Evolutionary conservation across 2,888 invertebrate species (phyloP), one percentile per base, ranked within the genome.

Genomic region (Rotaria socialis): DNA sequence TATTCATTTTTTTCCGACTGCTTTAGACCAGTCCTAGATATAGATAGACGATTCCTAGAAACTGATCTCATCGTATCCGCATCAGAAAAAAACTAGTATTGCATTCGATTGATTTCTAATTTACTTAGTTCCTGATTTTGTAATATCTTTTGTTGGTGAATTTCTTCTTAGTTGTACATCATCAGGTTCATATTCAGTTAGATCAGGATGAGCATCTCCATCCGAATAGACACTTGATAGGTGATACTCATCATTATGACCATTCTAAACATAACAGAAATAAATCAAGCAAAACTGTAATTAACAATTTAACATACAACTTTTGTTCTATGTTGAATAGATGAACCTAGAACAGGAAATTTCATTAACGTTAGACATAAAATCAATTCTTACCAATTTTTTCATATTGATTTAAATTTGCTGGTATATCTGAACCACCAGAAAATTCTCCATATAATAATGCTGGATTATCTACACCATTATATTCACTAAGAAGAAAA

Each of bases 381-480:
- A 67, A 67, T 41, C 3, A 7, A 55, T 24, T 80, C 2, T 47
- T 80, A 80, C 80, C 80, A 2, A 80, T 80, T 24, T 80, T 43
- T 80, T 80, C 80, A 47, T 80, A 80, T 80, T 43, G 80, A 24
- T 43, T 43, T 2, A 19, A 19, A 47, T 47, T 43, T n/a, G n/a
- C n/a, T 80, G 80, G 80, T n/a, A 24, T 47, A 10, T 47, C 47
- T 24, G 80, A 80, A 47, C 47, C 47, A 3, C 24, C n/a, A 14
- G 80, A 80, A 47, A 43, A 47, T 43, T 80, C 80, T 24, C 80
- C 80, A 80, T 80, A 80, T 8, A 80, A 43, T 47, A 47, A 80
- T 24, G 41, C 47, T n/a, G 80, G 47, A 80, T 80, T 80, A 24
- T 80, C 80, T 2, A 7, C 11, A 43, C 47, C 80, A 80, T 19